Evolutionary conservation across 2,797 vertebrate species (phyloP), one percentile per base, ranked within the genome.

Genomic region (Sebastes dallii): DNA sequence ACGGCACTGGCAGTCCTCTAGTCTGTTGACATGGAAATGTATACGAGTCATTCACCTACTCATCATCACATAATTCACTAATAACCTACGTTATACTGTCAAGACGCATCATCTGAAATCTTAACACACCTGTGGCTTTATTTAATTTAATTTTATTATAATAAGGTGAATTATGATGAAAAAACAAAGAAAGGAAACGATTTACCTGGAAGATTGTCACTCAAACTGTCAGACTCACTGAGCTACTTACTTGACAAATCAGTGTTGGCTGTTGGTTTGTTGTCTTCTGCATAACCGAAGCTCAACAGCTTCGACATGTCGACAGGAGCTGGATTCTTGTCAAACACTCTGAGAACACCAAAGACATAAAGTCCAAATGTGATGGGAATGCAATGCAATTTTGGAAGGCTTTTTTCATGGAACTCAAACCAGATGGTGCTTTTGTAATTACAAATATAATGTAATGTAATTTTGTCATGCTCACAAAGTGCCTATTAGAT

Each of bases 291-390:
- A 50, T 96, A 96, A 39, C 94, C 95, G 50, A 95, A 95, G 80
- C 95, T 94, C 86, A 96, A 18, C 61, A 96, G 91, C 80, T 94
- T 96, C 1, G 93, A 92, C 95, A 96, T 96, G 91, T 90, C 77
- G 9, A 95, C 87, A 1, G 95, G 93, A 7, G 88, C 39, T 2
- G 88, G 75, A 32, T 88, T 95, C 91, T 94, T 95, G 77, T 93
- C 89, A 66, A 72, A 79, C 5, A 87, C 59, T 78, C 95, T 96
- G 88, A 72, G 16, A 77, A 72, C 5, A 87, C 2, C 14, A 59
- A 66, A 76, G n/a, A 66, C 6, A 76, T 13, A 1, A 77, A 39
- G 39, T 55, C 10, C 2, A 75, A 64, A 82, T 61, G 5, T 32
- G 18, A 66, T n/a, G 12, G 42, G 77, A 65, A 52, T 18, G 5